phyloP scores from a whole-genome alignment of 2,113 vertebrate genomes.

The Xenopus laevis region DNA sequence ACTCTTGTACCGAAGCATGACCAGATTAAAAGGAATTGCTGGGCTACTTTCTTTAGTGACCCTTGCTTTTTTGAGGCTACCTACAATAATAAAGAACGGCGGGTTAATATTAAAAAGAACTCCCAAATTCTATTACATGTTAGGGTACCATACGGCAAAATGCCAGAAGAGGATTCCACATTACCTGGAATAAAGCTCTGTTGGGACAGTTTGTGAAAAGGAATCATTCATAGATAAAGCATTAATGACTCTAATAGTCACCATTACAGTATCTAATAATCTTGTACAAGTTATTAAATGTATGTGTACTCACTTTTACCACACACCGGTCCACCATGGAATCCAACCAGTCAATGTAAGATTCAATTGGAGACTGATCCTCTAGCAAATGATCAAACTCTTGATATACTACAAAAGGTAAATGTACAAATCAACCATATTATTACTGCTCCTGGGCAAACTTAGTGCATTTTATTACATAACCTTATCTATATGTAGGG shows the following conservation, averaged over 20 bases:
- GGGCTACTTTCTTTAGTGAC: conserved; percentile 91
- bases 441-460: too few species aligned
- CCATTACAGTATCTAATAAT: too few species aligned
- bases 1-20: conserved; percentile 97
- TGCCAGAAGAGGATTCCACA: too few species aligned
- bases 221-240: too few species aligned
- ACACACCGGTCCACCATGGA: conserved; percentile 98
- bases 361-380: conserved; percentile 95
- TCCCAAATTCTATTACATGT: too few species aligned
- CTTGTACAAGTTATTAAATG: neutral
- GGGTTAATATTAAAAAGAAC: neutral
- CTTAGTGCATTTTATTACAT: too few species aligned
- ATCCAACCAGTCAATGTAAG: conserved; percentile 96
- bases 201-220: too few species aligned
- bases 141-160: too few species aligned
- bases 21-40: conserved; percentile 99
- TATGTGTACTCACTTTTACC: conserved; percentile 80
- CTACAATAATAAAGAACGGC: conserved; percentile 64
- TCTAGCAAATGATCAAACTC: conserved; percentile 95
- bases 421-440: neutral
- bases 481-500: too few species aligned
- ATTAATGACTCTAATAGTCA: too few species aligned
- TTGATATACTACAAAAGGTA: conserved; percentile 82
- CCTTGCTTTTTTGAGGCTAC: conserved; percentile 92
- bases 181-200: too few species aligned